phyloP scores from a whole-genome alignment of 1,140 invertebrate species.

The Apis cerana region DNA sequence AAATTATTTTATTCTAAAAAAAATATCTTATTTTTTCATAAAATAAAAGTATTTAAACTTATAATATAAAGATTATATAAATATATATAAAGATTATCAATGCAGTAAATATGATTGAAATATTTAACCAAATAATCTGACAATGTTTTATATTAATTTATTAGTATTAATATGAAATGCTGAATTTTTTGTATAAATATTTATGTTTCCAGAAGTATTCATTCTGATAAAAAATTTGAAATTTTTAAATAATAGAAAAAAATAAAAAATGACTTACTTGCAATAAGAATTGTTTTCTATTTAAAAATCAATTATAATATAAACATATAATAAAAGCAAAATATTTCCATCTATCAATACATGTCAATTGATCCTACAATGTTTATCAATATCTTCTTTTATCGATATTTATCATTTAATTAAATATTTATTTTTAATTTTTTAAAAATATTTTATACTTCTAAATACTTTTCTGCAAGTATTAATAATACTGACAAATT shows the following conservation, averaged over 20 bases:
- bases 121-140: conserved; percentile 36
- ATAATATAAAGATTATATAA: conserved; percentile 53
- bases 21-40: conserved; percentile 4
- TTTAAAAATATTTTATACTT: too few species aligned
- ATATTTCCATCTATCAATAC: conserved; percentile 85
- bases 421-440: background rate
- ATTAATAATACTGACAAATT: background rate
- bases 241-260: background rate
- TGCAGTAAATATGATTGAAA: conserved; percentile 15
- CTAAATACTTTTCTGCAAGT: background rate
- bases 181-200: conserved; percentile 39
- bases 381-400: conserved; percentile 81
- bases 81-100: conserved; percentile 46
- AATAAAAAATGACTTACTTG: conserved; percentile 78
- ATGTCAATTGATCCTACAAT: conserved; percentile 85
- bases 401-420: background rate
- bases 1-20: background rate
- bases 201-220: background rate
- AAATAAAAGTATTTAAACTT: background rate
- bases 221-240: conserved; percentile 7
- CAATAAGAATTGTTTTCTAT: conserved; percentile 82
- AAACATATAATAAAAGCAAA: conserved; percentile 84
- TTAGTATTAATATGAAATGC: conserved; percentile 41
- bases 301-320: conserved; percentile 83
- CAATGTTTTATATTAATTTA: conserved; percentile 27